Evolutionary conservation across 2,888 invertebrate species (phyloP), one percentile per base, ranked within the genome.

Genomic region (Pyrrhia umbra): DNA sequence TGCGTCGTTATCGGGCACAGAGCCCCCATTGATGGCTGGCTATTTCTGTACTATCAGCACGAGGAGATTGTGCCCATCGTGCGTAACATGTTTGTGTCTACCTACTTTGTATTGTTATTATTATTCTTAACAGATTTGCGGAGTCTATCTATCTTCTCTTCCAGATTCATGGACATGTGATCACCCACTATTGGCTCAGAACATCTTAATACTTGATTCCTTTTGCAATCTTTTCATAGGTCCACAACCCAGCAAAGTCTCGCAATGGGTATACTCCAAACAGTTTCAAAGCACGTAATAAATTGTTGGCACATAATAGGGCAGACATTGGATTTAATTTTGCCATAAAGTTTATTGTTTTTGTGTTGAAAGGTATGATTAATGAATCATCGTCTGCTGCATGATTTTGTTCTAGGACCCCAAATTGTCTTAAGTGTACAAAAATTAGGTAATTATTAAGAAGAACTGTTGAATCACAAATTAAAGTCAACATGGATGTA

Each of bases 1-100:
- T 75, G 79, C 77, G 77, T 68, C 75, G 75, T 80, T 83, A 84
- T 84, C 84, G 73, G 72, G 52, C 80, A 87, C 82, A 84, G 81
- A 80, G 80, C 82, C 75, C 77, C 84, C 86, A 87, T 89, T 88
- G 85, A 89, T 82, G 75, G 69, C 62, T 47, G 68, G 81, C 84
- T 88, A 88, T 88, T 86, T 86, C 62, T 72, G 81, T 78, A 54
- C 78, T 85, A 84, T 85, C 82, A 77, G 27, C 57, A 58, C 43
- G 40, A 54, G 54, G 39, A 46, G 70, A 70, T 75, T 56, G 63
- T 73, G 39, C 62, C 49, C 49, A 47, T 46, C 30, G n/a, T 58
- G 18, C 25, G 45, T 47, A 30, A 58, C 50, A 52, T 55, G 42
- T 46, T 45, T 56, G 42, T 23, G 39, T 47, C 2, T 9, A 10